Evolutionary conservation across 2,113 vertebrate species (phyloP), one percentile per base, ranked within the genome.

Genomic region (Telmatochromis sp.): DNA sequence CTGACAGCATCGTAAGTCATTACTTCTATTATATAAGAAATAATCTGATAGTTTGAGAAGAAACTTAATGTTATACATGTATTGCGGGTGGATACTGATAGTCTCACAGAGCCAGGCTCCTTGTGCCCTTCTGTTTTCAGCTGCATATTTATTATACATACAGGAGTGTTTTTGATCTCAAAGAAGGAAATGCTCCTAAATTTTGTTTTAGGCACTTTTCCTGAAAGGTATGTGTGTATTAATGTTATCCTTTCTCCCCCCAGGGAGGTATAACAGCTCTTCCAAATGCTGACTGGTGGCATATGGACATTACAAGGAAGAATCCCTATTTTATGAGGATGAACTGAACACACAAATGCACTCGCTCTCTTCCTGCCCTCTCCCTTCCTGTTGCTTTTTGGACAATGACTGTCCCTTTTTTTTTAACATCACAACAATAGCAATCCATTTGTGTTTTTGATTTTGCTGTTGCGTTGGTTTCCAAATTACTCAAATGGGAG

Each of bases 1-100:
- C 97, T 99, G 88, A 99, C 98, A 0, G 98, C 98, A 91, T 99
- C 98, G 98, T 99, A 96, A 97, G 98, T 96, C 2, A 0, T 7
- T 2, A 7, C 42, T 50, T 35, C 0, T 40, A 9, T 14, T 13
- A 42, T 33, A 12, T 9, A 78, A 19, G 15, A 47, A 75, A 19
- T 28, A 26, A 26, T 75, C 42, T 73, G 65, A 45, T 17, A 45
- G 65, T 73, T 73, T 0, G n/a, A 71, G 65, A 71, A 71, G 37
- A 42, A 26, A 26, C 37, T 17, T 50, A 5, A 78, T 4, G 1
- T 50, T 50, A 19, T 0, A 78, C 42, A 50, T 28, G 23, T 75
- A 47, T 47, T 50, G 23, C 1, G 3, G 42, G 23, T 31, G 15
- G 42, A 31, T 50, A 75, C 14, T 28, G 71, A 75, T 31, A 75